phyloP scores from a whole-genome alignment of 2,888 invertebrate species.

The Amiota minor region DNA sequence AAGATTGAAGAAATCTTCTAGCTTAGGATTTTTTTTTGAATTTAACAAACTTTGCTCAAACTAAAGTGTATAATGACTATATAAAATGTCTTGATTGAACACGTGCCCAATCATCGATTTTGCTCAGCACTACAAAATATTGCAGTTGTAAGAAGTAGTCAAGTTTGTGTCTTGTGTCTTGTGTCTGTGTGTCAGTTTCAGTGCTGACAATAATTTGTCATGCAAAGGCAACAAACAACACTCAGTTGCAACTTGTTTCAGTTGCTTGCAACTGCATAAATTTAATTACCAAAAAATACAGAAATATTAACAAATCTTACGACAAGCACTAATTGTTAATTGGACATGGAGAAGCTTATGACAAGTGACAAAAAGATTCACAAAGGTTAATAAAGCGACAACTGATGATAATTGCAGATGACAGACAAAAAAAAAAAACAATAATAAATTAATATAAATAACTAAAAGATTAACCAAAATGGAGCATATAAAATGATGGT shows the following conservation, averaged over 20 bases:
- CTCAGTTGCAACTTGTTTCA: background rate
- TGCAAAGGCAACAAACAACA: conserved; percentile 18
- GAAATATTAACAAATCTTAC: background rate
- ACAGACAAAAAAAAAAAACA: too few relatives aligned
- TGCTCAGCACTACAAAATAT: too few relatives aligned
- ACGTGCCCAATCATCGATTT: too few relatives aligned
- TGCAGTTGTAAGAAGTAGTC: conserved; percentile 49
- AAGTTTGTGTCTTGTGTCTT: conserved; percentile 2
- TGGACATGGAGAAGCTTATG: conserved; percentile 1
- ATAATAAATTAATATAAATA: too few relatives aligned
- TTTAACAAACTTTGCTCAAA: too few relatives aligned
- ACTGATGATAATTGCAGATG: background rate
- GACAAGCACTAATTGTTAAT: background rate
- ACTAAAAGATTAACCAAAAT: too few relatives aligned
- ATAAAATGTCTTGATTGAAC: too few relatives aligned
- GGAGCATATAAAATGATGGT: too few relatives aligned
- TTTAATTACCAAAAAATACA: background rate
- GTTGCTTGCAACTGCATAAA: conserved; percentile 13
- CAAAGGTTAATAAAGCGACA: background rate
- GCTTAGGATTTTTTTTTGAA: too few relatives aligned
- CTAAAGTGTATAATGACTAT: too few relatives aligned
- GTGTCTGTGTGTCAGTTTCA: background rate
- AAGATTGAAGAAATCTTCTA: too few relatives aligned
- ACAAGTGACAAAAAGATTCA: too few relatives aligned
- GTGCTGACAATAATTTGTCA: conserved; percentile 19